Evolutionary conservation across 2,888 invertebrate species (phyloP).

Genomic region (Reticulitermes lucifugus): DNA sequence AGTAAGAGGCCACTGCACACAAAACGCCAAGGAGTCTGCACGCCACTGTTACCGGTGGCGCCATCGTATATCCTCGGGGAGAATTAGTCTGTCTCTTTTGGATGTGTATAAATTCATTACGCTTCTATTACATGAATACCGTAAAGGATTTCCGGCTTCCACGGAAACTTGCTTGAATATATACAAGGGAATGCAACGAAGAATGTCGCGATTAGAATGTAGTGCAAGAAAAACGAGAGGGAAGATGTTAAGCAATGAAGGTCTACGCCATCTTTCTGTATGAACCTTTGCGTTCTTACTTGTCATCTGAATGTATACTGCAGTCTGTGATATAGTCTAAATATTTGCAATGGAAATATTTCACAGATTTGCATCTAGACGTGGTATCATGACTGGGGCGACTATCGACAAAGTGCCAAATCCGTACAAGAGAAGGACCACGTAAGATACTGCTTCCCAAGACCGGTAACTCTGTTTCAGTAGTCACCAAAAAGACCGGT

Average conservation of each 20-base stretch:
- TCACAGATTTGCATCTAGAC: background rate
- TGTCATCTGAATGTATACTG: background rate
- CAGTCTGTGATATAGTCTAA: no score
- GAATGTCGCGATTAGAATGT: background rate
- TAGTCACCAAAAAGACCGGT: no score
- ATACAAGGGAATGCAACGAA: background rate
- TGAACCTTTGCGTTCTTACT: background rate
- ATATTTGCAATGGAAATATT: background rate
- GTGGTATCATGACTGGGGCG: no score
- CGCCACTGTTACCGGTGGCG: background rate
- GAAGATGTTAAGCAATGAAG: background rate
- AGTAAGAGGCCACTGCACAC: no score
- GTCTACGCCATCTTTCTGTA: background rate
- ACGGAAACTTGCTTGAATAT: background rate
- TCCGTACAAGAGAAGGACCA: no score
- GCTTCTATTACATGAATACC: constrained; percentile 8
- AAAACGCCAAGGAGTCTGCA: background rate
- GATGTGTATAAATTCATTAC: constrained; percentile 6
- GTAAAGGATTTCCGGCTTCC: background rate
- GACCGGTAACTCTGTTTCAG: no score
- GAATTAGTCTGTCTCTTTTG: constrained; percentile 11
- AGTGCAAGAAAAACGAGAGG: background rate
- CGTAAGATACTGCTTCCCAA: no score
- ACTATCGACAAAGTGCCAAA: no score
- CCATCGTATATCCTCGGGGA: constrained; percentile 8